These are phyloP conservation scores for Agrilus mali DNA, from an alignment of 2,888 invertebrate species.

Conservation along the genomic window DNA sequence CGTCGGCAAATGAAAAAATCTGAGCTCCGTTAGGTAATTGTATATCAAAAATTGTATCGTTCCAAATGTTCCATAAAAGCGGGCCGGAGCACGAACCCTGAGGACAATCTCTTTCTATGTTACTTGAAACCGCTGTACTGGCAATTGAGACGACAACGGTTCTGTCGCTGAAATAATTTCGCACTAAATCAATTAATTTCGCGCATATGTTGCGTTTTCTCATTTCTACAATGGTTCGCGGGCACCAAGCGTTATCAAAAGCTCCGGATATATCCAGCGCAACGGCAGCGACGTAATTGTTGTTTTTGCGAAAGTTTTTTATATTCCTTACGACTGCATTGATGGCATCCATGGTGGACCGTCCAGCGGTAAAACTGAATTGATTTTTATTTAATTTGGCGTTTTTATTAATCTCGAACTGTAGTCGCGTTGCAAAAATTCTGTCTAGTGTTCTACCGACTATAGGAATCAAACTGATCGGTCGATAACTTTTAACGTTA, in stretches of 20 bases:
- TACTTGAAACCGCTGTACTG: neutral
- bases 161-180: slow-evolving; percentile 3
- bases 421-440: slow-evolving; percentile 1
- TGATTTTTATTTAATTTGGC: neutral
- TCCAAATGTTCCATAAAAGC: too few relatives aligned
- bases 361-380: slow-evolving; percentile 3
- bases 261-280: slow-evolving; percentile 13
- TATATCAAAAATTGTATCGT: too few relatives aligned
- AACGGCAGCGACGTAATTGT: slow-evolving; percentile 7
- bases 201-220: too few relatives aligned
- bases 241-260: slow-evolving; percentile 22
- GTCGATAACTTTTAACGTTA: neutral
- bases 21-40: too few relatives aligned
- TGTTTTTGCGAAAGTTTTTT: slow-evolving; percentile 1
- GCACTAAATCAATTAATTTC: slow-evolving; percentile 2
- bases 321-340: neutral
- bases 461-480: slow-evolving; percentile 5
- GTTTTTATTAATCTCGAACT: neutral
- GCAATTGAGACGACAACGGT: neutral
- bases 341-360: too few relatives aligned
- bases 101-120: slow-evolving; percentile 2
- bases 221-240: neutral
- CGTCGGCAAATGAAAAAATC: too few relatives aligned
- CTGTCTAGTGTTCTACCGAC: slow-evolving; percentile 3
- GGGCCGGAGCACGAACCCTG: slow-evolving; percentile 8